phyloP scores from a whole-genome alignment of 1,140 invertebrate species.

The Bilobella aurantiaca region DNA sequence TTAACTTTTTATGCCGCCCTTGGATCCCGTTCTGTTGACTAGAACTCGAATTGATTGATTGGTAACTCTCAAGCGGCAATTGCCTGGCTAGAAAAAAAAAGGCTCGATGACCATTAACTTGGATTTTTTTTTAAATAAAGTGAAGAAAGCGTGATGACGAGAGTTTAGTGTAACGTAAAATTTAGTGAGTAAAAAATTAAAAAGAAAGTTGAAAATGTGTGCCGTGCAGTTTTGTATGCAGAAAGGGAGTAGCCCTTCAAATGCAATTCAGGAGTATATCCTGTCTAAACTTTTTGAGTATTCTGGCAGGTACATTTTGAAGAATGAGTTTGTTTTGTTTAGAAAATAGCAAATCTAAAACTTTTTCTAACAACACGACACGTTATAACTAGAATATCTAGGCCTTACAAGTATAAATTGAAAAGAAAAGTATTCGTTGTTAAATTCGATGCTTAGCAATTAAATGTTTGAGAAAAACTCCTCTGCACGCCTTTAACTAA shows the following conservation, averaged over 20 bases:
- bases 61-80: background rate
- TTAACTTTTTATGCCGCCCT: background rate
- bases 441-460: background rate
- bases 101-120: too few species aligned
- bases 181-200: too few species aligned
- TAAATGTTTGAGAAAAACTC: background rate
- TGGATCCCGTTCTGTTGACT: too few species aligned
- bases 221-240: too few species aligned
- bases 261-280: background rate
- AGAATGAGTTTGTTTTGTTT: background rate
- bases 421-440: background rate
- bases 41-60: too few species aligned
- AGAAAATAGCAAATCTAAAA: constrained; percentile 2
- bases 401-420: background rate
- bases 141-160: too few species aligned
- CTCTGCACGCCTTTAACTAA: constrained; percentile 7
- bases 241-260: too few species aligned
- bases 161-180: too few species aligned
- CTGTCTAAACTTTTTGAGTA: constrained; percentile 5
- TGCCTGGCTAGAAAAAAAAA: background rate
- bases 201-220: too few species aligned
- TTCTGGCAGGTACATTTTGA: constrained; percentile 11
- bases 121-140: too few species aligned
- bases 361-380: background rate
- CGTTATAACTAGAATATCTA: background rate